Evolutionary conservation across 1,140 invertebrate genomes (phyloP), one percentile per base, ranked within the genome.

Genomic region (Drosophila bocqueti): DNA sequence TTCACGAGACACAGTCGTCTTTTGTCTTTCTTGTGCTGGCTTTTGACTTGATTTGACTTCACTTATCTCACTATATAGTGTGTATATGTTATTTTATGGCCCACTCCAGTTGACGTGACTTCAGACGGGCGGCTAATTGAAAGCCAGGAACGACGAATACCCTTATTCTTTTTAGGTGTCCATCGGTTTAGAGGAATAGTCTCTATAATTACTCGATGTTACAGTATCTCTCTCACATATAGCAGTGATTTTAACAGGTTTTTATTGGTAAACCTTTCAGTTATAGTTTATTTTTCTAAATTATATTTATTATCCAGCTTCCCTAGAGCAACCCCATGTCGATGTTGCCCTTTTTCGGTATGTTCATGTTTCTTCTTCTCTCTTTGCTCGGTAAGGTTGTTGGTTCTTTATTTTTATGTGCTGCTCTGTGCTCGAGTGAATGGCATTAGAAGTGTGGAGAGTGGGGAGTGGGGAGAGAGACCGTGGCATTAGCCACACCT

Each of bases 1-100:
- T 67, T 38, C 57, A 38, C 24, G 24, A 46, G 45, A 31, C 59
- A 31, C 59, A 65, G 45, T 52, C 66, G 45, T 52, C 66, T 65
- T 50, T 68, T 66, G 61, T 47, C 61, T 68, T 40, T 57, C 36
- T 40, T 57, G 21, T 40, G 21, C 10, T 69, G 64, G 40, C 64
- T 68, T 26, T 72, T 54, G 61, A 66, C 67, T 71, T 31, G 61
- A 71, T 67, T 71, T 72, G 65, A 71, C 68, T 72, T 71, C 34
- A 34, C 46, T 67, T 29, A 67, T 46, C 45, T 64, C 59, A 65
- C 43, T 26, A 34, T 38, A 49, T 26, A 16, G 24, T 49, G 9
- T 16, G 45, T 7, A 47, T n/a, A 46, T 52, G 50, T 52, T 52
- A 34, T 61, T 47, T 38, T n/a, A 59, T 57, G 54, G 54, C 54